These are phyloP conservation scores for Mola mola DNA, from an alignment of 2,113 vertebrate genomes.

Conservation along the genomic window DNA sequence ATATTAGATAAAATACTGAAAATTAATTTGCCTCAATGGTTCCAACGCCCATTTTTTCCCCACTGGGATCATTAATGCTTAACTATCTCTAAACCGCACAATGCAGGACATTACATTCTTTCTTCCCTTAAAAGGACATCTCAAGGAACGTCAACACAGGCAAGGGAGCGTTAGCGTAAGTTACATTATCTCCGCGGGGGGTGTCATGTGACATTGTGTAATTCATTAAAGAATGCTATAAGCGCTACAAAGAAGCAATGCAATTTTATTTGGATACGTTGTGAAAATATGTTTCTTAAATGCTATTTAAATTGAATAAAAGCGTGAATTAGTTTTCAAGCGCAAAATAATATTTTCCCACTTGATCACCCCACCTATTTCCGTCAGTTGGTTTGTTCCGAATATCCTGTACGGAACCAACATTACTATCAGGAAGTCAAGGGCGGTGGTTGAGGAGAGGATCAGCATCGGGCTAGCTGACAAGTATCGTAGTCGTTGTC, in stretches of 20 bases:
- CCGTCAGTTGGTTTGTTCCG: slow-evolving; percentile 60
- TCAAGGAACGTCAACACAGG: slow-evolving; percentile 60
- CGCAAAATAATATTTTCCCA: rapidly evolving
- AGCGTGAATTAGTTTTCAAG: rapidly evolving
- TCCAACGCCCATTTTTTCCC: not conserved
- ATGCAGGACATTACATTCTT: slow-evolving; percentile 17
- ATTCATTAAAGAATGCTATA: not conserved
- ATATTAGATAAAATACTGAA: not conserved
- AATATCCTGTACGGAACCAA: slow-evolving; percentile 47
- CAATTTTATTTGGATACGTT: not conserved
- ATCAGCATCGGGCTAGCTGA: slow-evolving; percentile 26
- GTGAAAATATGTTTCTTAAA: not conserved
- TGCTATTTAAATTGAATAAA: not conserved
- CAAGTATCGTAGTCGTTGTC: slow-evolving; percentile 21
- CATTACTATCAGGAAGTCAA: slow-evolving; percentile 79
- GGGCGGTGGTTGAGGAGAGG: slow-evolving; percentile 82
- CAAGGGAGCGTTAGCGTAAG: slow-evolving; percentile 48
- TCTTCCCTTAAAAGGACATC: slow-evolving; percentile 78
- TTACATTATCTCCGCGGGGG: slow-evolving; percentile 22
- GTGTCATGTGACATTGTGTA: rapidly evolving
- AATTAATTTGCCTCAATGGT: not conserved
- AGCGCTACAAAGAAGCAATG: too few relatives aligned
- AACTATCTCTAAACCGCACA: slow-evolving; percentile 18
- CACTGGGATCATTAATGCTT: not conserved
- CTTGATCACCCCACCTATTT: not conserved